Evolutionary conservation across 30 jellyfish, hydroid and myxozoan species (phyloP).

Genomic region (Mastigias papua): DNA sequence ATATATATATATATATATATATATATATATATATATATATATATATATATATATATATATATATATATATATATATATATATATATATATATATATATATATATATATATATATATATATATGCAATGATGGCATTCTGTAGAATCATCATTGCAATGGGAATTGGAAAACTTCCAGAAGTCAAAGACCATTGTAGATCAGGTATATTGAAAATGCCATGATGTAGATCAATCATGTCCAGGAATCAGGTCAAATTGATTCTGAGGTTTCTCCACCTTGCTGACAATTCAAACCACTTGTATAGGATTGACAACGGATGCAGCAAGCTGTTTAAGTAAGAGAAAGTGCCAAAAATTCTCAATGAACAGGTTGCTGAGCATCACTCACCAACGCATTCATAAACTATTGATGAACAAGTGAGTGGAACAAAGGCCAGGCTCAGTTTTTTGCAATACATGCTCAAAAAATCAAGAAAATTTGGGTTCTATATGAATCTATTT

Average conservation of each 20-base stretch:
- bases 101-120: too few species aligned
- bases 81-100: too few species aligned
- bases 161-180: background rate
- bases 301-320: background rate
- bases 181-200: background rate
- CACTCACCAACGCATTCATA: conserved; percentile 21
- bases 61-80: too few species aligned
- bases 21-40: too few species aligned
- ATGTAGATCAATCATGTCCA: background rate
- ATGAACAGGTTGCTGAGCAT: background rate
- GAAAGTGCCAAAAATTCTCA: conserved; percentile 3
- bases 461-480: conserved; percentile 8
- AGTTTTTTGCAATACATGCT: conserved; percentile 1
- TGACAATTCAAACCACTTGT: background rate
- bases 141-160: background rate
- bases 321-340: conserved; percentile 35
- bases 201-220: background rate
- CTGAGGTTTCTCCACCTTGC: background rate
- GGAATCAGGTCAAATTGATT: background rate
- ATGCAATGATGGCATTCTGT: background rate
- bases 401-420: conserved; percentile 62
- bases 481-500: too few species aligned
- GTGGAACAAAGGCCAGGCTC: conserved; percentile 27
- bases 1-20: too few species aligned
- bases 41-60: too few species aligned